phyloP scores from a whole-genome alignment of 1,140 invertebrate genomes.

The Drosophila pruinosa region DNA sequence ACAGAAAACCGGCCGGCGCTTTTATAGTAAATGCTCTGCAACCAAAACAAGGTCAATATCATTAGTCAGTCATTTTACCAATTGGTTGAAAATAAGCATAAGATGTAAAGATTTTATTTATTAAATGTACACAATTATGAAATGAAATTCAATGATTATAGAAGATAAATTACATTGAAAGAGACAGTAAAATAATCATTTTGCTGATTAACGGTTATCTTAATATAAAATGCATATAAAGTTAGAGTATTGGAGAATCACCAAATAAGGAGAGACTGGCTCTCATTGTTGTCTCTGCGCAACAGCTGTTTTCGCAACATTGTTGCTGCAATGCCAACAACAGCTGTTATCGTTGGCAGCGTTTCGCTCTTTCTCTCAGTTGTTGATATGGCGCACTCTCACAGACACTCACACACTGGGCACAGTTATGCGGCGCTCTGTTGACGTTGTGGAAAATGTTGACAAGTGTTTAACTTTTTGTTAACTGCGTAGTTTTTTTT shows the following conservation, averaged over 20 bases:
- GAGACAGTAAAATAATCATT: too few species aligned
- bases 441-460: conserved; percentile 66
- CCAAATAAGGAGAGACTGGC: background rate
- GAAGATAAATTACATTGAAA: too few species aligned
- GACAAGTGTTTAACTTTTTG: conserved; percentile 58
- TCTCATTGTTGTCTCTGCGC: conserved; percentile 29
- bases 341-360: conserved; percentile 62
- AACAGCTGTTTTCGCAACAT: conserved; percentile 76
- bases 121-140: background rate
- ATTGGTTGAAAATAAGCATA: background rate
- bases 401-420: conserved; percentile 17
- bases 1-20: conserved; percentile 68
- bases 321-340: conserved; percentile 54
- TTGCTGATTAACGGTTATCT: too few species aligned
- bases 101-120: background rate
- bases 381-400: conserved; percentile 50
- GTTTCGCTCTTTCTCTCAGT: conserved; percentile 21
- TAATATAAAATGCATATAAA: background rate
- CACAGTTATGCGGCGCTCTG: conserved; percentile 57
- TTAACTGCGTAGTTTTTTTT: conserved; percentile 74
- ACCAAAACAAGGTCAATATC: conserved; percentile 2
- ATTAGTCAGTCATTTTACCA: background rate
- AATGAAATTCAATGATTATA: too few species aligned
- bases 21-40: conserved; percentile 28
- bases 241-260: conserved; percentile 10